These are phyloP conservation scores for Polypedilum pembai DNA, from an alignment of 1,140 invertebrate genomes.

Conservation along the genomic window DNA sequence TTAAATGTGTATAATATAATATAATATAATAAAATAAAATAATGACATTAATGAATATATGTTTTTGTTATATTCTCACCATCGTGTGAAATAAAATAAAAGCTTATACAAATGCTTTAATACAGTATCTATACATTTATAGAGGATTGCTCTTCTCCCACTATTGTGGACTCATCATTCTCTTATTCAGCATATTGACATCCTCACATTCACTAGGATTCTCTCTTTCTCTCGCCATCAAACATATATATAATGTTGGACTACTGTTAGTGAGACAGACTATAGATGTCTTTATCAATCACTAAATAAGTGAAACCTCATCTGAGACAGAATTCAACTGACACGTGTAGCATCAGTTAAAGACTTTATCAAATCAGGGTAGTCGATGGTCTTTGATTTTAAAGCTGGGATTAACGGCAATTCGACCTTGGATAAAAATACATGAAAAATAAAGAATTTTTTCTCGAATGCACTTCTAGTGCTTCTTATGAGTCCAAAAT, in stretches of 20 bases:
- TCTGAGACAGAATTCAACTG: not conserved
- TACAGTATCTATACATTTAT: too few relatives aligned
- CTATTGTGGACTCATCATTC: not conserved
- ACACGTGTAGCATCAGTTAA: not conserved
- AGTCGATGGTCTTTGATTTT: not conserved
- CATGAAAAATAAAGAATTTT: not conserved
- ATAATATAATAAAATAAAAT: too few relatives aligned
- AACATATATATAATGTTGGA: not conserved
- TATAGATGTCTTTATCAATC: not conserved
- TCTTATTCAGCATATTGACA: not conserved
- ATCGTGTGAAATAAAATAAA: too few relatives aligned
- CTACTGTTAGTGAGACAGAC: not conserved
- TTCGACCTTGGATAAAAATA: not conserved
- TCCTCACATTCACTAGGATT: not conserved
- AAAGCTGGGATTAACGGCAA: not conserved
- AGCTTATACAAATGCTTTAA: too few relatives aligned
- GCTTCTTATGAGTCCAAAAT: too few relatives aligned
- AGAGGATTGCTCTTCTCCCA: too few relatives aligned
- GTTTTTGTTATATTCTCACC: too few relatives aligned
- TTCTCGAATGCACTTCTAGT: too few relatives aligned
- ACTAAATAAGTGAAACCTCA: not conserved
- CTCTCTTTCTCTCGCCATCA: not conserved
- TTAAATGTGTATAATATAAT: too few relatives aligned
- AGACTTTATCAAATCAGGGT: slow-evolving; percentile 3
- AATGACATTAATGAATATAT: too few relatives aligned